phyloP scores from a whole-genome alignment of 2,113 vertebrate genomes.

The Strix aluco region DNA sequence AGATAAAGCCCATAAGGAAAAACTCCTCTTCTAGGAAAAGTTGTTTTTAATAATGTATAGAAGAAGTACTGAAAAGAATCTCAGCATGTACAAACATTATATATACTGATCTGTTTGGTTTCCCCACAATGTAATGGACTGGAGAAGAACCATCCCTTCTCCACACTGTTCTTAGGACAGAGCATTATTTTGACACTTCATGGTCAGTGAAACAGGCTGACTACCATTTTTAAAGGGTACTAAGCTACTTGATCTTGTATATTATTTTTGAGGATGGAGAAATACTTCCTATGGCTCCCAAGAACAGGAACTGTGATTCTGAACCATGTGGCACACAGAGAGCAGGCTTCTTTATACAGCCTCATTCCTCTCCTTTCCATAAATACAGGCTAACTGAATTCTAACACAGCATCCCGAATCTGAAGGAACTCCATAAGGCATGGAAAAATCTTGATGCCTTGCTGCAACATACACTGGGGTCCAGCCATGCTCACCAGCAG shows the following conservation, averaged over 20 bases:
- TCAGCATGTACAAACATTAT: neutral
- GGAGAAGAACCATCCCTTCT: neutral
- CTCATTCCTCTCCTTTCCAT: neutral
- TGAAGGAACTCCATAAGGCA: neutral
- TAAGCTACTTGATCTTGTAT: neutral
- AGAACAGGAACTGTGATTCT: neutral
- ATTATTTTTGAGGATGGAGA: neutral
- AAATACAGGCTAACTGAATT: neutral
- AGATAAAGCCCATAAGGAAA: neutral
- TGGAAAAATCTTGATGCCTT: neutral
- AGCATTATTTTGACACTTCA: neutral
- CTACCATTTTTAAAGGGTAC: neutral
- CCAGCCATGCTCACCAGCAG: neutral
- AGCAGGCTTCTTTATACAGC: neutral
- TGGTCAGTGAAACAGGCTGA: neutral
- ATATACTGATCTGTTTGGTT: neutral
- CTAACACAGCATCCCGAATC: neutral
- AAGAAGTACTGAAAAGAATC: neutral
- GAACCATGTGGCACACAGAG: neutral
- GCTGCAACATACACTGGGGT: neutral
- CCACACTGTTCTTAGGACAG: neutral
- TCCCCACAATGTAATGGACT: neutral
- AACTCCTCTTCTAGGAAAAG: neutral
- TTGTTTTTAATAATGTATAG: neutral
- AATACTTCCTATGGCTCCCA: neutral